Evolutionary conservation across 2,888 invertebrate genomes (phyloP), one percentile per base, ranked within the genome.

Genomic region (Gibbula magus): DNA sequence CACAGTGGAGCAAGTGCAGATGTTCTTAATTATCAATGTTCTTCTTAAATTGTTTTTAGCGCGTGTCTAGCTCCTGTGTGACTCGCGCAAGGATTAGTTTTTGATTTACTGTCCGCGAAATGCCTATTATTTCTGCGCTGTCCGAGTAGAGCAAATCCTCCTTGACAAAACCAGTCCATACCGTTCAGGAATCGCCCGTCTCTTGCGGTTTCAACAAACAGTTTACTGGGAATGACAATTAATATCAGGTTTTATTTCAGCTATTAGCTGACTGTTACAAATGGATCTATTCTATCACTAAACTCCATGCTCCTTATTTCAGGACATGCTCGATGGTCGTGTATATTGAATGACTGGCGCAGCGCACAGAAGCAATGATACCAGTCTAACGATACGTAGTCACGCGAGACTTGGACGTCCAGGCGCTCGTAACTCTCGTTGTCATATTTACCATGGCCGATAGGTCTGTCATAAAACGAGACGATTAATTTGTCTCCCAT

Each of bases 161-260:
- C 13, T 35, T 32, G 70, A 70, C 70, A 35, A 35, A 20, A 70
- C 35, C 70, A 70, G 20, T 32, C 35, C 18, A 4, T 35, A 70
- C n/a, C 70, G n/a, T 32, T 39, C 39, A 5, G 35, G 3, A 25
- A 16, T 29, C 70, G 39, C 3, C 20, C 70, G 70, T 70, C 70
- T 70, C 70, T 70, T 39, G 70, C 35, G 70, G 70, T 70, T 70
- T 70, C 70, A 35, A 20, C 70, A 70, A 70, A 70, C 70, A 70
- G 35, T 70, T 70, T 70, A 29, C 20, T 5, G 70, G 35, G 70
- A 39, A 39, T 39, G 39, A 70, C 70, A 70, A 70, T 70, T 70
- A 70, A 70, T 70, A 70, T 70, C 70, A 35, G 70, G 70, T 70
- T 70, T 70, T 70, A 70, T 70, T 70, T 70, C 70, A 70, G 70